Evolutionary conservation across 2,888 invertebrate species (phyloP).

Genomic region (Micropterix aruncella): DNA sequence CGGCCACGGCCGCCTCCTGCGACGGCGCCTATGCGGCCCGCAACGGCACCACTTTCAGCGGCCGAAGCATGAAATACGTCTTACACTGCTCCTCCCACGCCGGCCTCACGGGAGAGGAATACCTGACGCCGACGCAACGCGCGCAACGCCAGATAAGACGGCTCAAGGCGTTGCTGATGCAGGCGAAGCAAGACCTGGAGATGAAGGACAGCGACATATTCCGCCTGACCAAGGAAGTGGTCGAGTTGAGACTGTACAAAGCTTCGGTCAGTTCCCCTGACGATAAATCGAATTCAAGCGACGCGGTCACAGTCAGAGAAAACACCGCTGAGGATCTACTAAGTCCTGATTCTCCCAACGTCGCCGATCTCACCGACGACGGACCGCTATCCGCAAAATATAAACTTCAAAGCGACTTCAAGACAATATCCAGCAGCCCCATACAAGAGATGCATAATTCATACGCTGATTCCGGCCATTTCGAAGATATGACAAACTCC

Average conservation of each 20-base stretch:
- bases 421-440: slow-evolving; percentile 22
- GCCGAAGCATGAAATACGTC: slow-evolving; percentile 61
- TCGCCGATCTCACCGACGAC: slow-evolving; percentile 35
- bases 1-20: slow-evolving; percentile 65
- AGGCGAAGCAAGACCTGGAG: slow-evolving; percentile 63
- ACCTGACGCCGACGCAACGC: slow-evolving; percentile 78
- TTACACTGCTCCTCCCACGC: slow-evolving; percentile 74
- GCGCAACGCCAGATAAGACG: slow-evolving; percentile 69
- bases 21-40: slow-evolving; percentile 73
- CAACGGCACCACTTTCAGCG: slow-evolving; percentile 57
- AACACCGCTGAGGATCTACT: slow-evolving; percentile 41
- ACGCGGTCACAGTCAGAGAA: slow-evolving; percentile 60
- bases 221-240: slow-evolving; percentile 62
- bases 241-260: slow-evolving; percentile 67
- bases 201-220: slow-evolving; percentile 73
- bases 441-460: slow-evolving; percentile 54
- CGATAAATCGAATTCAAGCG: slow-evolving; percentile 65
- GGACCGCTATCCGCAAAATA: slow-evolving; percentile 26
- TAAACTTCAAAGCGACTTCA: slow-evolving; percentile 30
- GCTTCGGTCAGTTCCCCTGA: slow-evolving; percentile 67
- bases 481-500: slow-evolving; percentile 66
- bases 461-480: slow-evolving; percentile 76
- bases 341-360: slow-evolving; percentile 32
- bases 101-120: slow-evolving; percentile 64
- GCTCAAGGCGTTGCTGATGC: slow-evolving; percentile 54